Evolutionary conservation across 2,797 vertebrate genomes (phyloP).

Genomic region (Catamblyrhynchus diadema): DNA sequence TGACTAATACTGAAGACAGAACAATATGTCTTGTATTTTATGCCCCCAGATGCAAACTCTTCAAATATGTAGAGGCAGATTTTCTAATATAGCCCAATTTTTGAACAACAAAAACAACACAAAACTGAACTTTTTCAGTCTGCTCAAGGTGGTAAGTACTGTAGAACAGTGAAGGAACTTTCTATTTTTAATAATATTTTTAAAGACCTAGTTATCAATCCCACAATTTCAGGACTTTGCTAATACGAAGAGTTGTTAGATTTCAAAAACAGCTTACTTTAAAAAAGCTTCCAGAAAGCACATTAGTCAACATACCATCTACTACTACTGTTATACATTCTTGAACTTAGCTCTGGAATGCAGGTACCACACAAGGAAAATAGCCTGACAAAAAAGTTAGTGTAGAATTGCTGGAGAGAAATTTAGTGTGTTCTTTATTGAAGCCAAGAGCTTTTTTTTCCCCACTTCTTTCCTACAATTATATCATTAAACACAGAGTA

Average conservation of each 20-base stretch:
- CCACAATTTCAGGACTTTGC: neutral
- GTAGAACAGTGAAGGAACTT: neutral
- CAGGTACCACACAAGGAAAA: neutral
- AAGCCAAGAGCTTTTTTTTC: neutral
- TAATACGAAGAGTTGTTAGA: neutral
- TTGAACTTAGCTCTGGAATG: neutral
- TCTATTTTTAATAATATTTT: neutral
- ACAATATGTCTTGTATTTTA: neutral
- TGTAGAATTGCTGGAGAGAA: neutral
- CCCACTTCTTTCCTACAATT: neutral
- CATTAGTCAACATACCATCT: neutral
- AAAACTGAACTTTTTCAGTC: neutral
- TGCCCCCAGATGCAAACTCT: neutral
- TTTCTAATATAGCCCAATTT: neutral
- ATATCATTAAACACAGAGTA: conserved; percentile 69
- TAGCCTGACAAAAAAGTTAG: neutral
- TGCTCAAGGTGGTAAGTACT: neutral
- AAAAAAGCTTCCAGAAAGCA: neutral
- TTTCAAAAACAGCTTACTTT: neutral
- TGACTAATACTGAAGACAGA: neutral
- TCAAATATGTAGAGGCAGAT: neutral
- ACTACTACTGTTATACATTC: neutral
- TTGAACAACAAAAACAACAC: neutral
- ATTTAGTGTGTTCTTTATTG: neutral
- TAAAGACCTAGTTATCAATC: neutral